Evolutionary conservation across 2,113 vertebrate species (phyloP).

Genomic region (Anthoscopus minutus): DNA sequence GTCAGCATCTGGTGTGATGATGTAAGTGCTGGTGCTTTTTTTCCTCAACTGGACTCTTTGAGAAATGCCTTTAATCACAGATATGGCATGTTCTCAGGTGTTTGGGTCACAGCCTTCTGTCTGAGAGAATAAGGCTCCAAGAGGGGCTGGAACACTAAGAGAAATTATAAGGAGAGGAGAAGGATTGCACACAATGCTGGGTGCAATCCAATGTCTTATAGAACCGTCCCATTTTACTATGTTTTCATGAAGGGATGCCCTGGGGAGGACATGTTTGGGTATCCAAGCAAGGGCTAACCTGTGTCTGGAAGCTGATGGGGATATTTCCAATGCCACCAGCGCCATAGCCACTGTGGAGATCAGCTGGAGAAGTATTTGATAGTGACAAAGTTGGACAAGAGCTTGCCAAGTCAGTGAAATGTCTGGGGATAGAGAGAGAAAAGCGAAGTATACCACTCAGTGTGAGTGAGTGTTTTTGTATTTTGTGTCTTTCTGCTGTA

Average conservation of each 20-base stretch:
- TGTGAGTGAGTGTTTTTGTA: not conserved
- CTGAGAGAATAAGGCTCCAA: not conserved
- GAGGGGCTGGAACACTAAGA: rapidly evolving
- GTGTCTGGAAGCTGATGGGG: rapidly evolving
- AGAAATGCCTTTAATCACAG: not conserved
- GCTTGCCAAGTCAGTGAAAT: rapidly evolving
- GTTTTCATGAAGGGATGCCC: not conserved
- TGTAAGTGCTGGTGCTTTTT: not conserved
- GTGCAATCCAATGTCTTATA: rapidly evolving
- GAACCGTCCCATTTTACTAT: rapidly evolving
- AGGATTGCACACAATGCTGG: not conserved
- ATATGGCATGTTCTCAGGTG: rapidly evolving
- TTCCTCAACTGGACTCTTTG: not conserved
- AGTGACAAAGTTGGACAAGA: not conserved
- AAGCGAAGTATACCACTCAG: not conserved
- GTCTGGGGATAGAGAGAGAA: not conserved
- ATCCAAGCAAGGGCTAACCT: too few relatives aligned
- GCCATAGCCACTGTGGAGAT: rapidly evolving
- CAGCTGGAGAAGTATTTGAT: rapidly evolving
- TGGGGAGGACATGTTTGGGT: not conserved
- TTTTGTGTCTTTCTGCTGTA: not conserved
- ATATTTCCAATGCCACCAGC: rapidly evolving
- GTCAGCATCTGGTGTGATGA: not conserved
- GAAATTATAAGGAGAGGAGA: not conserved
- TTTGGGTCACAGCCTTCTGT: not conserved